A percentile compares a stretch with the other conserved stretches of the same genome.
These are phyloP conservation scores for Gymnoscopelus braueri DNA, from an alignment of 2,797 vertebrate genomes.

Conservation along the genomic window DNA sequence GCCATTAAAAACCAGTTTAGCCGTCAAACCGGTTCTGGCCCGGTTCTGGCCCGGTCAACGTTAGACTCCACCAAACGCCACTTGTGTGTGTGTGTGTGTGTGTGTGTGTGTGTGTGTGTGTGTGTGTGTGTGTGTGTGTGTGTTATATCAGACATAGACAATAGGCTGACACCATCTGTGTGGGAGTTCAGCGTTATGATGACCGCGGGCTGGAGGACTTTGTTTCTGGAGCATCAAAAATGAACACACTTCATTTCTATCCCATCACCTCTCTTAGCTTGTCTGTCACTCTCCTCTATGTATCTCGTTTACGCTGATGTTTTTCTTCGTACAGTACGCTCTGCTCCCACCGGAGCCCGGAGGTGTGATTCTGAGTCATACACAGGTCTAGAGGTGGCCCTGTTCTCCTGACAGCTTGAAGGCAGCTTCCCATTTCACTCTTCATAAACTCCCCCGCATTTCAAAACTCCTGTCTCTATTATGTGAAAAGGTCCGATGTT, in stretches of 20 bases:
- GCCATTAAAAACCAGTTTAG: too few species aligned
- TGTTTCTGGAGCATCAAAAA: neutral
- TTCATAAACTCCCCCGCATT: neutral
- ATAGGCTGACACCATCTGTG: slow-evolving; percentile 27
- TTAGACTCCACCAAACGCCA: too few species aligned
- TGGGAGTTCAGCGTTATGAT: slow-evolving; percentile 12
- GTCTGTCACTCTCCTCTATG: neutral
- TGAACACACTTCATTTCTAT: neutral
- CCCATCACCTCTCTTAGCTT: neutral
- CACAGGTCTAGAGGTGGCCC: slow-evolving; percentile 4
- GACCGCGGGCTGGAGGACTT: slow-evolving; percentile 11
- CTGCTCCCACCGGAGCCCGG: neutral
- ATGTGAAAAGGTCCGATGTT: slow-evolving; percentile 15
- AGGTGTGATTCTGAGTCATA: slow-evolving; percentile 20
- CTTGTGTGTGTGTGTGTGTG: too few species aligned
- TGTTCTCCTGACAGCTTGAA: neutral
- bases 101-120: too few species aligned
- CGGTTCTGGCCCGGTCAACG: too few species aligned
- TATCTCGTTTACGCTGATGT: neutral
- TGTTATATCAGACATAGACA: slow-evolving; percentile 21
- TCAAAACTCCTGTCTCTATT: slow-evolving; percentile 17
- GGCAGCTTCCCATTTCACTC: neutral
- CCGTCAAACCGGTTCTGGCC: too few species aligned
- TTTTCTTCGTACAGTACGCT: too few species aligned
- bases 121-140: too few species aligned